Conservation (phyloP, 2,113 vertebrate species). For the Trogon melanurus region DNA sequence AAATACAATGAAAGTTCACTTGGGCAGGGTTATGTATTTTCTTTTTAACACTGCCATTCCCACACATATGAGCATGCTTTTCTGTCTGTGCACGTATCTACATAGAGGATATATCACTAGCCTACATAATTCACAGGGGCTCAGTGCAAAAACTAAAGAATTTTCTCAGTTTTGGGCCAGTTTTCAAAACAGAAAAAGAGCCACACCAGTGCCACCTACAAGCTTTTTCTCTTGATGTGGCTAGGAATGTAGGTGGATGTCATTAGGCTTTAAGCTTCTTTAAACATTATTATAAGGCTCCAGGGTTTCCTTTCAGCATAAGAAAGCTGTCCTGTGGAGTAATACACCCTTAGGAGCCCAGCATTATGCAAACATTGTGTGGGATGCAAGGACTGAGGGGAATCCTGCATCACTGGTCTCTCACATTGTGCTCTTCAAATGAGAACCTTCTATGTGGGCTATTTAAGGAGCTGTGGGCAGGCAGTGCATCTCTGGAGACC, state of each 20-base stretch:
- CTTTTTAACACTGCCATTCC: background rate
- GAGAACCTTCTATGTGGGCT: background rate
- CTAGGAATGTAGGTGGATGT: accelerated
- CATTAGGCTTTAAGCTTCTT: background rate
- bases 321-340: background rate
- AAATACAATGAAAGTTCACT: background rate
- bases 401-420: background rate
- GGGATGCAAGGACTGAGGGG: background rate
- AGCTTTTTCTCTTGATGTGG: background rate
- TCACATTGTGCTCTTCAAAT: background rate
- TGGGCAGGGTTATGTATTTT: constrained; percentile 18
- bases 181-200: background rate
- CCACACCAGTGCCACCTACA: background rate
- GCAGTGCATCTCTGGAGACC: background rate
- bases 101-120: background rate
- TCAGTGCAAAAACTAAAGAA: background rate
- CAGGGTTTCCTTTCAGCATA: background rate
- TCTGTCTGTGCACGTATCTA: background rate
- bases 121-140: background rate
- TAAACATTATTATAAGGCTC: background rate
- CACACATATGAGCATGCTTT: background rate
- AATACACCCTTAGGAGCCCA: accelerated
- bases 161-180: background rate
- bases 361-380: background rate
- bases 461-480: background rate